Evolutionary conservation across 2,113 vertebrate species (phyloP).

Genomic region (Rhinoderma darwinii): DNA sequence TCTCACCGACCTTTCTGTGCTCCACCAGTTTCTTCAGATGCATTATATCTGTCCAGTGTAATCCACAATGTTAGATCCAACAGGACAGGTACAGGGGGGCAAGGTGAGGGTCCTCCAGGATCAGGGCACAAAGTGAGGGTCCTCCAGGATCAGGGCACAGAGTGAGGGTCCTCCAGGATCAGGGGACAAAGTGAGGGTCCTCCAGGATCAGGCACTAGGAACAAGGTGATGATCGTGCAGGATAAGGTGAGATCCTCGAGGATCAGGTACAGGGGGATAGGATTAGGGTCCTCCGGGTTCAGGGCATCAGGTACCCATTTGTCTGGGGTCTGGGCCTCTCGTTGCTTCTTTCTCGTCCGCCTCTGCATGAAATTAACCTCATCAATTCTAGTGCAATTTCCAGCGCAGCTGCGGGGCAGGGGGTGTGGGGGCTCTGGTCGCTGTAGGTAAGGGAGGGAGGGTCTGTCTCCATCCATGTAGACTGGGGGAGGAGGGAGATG

Average conservation of each 20-base stretch:
- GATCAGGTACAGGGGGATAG: not conserved
- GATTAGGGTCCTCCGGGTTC: not conserved
- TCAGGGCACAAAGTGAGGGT: not conserved
- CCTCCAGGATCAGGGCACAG: not conserved
- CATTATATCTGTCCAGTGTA: conserved; percentile 26
- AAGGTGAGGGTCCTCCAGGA: not conserved
- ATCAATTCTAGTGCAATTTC: conserved; percentile 85
- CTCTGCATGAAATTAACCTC: conserved; percentile 80
- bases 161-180: not conserved
- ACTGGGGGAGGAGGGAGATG: conserved; percentile 61
- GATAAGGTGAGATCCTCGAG: not conserved
- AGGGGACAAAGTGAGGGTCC: not conserved
- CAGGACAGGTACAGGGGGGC: not conserved
- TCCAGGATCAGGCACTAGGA: not conserved
- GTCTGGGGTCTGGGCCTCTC: not conserved
- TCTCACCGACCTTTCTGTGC: conserved; percentile 51
- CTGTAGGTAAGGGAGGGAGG: conserved; percentile 68
- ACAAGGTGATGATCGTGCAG: not conserved
- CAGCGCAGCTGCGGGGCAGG: conserved; percentile 72
- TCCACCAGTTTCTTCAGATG: conserved; percentile 54
- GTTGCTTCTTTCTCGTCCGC: conserved; percentile 48
- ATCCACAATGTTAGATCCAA: not conserved
- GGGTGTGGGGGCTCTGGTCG: conserved; percentile 64
- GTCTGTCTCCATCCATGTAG: conserved; percentile 64
- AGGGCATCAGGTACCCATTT: conserved; percentile 29